Conservation (phyloP, 2,113 vertebrate genomes). For the Microcebus murinus region DNA sequence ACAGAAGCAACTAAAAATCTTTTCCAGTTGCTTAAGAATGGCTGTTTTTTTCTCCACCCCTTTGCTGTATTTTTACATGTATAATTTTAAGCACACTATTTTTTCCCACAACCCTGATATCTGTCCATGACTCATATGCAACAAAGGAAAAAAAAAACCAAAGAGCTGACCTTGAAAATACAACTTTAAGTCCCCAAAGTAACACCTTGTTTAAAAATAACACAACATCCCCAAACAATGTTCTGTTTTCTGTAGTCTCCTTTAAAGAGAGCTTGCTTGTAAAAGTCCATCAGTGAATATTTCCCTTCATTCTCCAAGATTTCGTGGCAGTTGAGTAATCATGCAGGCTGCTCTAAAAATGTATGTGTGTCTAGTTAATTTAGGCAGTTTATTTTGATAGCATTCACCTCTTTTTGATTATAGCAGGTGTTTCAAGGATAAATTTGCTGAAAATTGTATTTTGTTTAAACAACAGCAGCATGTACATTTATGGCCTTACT, state of each 20-base stretch:
- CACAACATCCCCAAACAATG: not conserved
- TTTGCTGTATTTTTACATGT: constrained; percentile 9
- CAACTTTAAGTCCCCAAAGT: constrained; percentile 49
- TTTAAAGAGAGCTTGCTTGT: constrained; percentile 53
- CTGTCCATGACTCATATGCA: not conserved
- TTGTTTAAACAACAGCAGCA: constrained; percentile 79
- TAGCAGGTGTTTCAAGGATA: constrained; percentile 82
- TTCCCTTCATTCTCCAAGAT: constrained; percentile 60
- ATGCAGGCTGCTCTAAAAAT: constrained; percentile 75
- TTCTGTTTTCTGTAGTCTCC: constrained; percentile 29
- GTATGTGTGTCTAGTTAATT: constrained; percentile 76
- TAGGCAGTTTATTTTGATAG: constrained; percentile 80
- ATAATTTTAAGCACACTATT: constrained; percentile 58
- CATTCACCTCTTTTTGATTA: constrained; percentile 81
- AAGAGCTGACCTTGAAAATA: constrained; percentile 23
- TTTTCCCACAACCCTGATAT: not conserved
- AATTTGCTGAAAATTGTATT: constrained; percentile 78
- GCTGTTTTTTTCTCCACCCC: not conserved
- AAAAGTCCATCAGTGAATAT: constrained; percentile 59
- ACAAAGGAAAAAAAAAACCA: constrained; percentile 28
- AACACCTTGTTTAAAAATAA: constrained; percentile 51
- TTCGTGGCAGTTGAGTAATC: constrained; percentile 71
- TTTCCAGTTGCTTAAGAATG: not conserved
- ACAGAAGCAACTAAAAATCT: constrained; percentile 34
- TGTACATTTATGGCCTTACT: constrained; percentile 79